phyloP scores from a whole-genome alignment of 2,888 invertebrate species.

The Fragum whitleyi region DNA sequence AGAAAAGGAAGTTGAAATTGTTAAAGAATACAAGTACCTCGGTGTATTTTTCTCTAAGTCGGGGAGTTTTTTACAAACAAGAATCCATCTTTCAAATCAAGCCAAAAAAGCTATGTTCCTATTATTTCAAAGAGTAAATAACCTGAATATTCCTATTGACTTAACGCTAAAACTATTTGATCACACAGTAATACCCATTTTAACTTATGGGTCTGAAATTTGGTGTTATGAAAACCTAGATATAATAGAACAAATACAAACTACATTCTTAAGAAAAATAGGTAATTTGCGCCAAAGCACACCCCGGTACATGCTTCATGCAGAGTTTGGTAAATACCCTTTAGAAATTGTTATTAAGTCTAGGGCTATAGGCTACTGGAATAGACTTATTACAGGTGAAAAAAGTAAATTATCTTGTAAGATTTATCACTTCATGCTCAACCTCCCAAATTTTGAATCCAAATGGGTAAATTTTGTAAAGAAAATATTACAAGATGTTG shows the following conservation, averaged over 20 bases:
- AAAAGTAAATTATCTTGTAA: background rate
- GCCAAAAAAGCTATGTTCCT: constrained; percentile 19
- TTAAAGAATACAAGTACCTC: background rate
- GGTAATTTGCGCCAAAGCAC: background rate
- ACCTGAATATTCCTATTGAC: background rate
- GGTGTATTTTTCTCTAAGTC: background rate
- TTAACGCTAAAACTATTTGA: background rate
- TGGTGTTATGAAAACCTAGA: background rate
- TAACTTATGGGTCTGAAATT: no score
- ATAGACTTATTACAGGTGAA: background rate
- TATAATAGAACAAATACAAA: constrained; percentile 3
- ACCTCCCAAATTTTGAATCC: no score
- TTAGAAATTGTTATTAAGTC: background rate
- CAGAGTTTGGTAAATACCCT: background rate
- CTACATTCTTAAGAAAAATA: background rate
- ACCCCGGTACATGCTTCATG: background rate
- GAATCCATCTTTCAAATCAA: constrained; percentile 20
- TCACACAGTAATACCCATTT: no score
- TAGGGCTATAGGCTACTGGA: background rate
- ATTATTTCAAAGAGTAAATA: constrained; percentile 3
- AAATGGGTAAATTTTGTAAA: no score
- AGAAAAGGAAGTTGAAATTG: background rate
- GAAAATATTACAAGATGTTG: background rate
- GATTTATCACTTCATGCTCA: no score
- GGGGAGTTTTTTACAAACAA: constrained; percentile 21